Base-by-base conservation (phyloP, 2,888 invertebrate species). In the Ichneumon xanthorius region DNA sequence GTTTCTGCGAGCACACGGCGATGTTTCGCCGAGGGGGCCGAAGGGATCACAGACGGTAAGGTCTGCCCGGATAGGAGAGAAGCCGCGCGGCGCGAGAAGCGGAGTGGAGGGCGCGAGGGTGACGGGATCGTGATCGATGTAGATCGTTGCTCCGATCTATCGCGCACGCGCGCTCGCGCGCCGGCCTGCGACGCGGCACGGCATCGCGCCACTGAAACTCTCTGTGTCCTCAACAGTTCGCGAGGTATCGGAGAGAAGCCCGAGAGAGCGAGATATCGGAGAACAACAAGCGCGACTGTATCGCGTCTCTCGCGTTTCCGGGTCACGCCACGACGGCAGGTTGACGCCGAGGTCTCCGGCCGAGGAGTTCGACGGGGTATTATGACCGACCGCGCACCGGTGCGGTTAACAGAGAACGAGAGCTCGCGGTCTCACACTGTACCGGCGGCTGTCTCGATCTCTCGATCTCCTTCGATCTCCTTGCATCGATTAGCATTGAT, bases 91-190 rank as follows among this genome's bases (percentile, higher is more conserved):
- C 37, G 45, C 61, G 67, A 73, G 73, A 4, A 67, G 22, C 22
- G 48, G 53, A 72, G 65, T 37, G 71, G 50, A 37, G 71, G 40
- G 72, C 45, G 65, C 53, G 67, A 40, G 70, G 50, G 63, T 91
- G 92, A 91, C 88, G 91, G 89, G 92, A 92, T 93, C 92, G 92
- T 92, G 93, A 93, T 92, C 92, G 92, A 93, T 93, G 91, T 90
- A 92, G 92, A 93, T 92, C 92, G 88, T 89, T 91, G 88, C 87
- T 89, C 88, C 90, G 89, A 89, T 92, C 90, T 90, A 90, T 91
- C 87, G 86, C 84, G 61, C 61, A 26, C 30, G 61, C 61, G 61
- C 61, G 61, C 61, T 22, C 9, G 16, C 75, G 89, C 88, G 85
- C 90, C 89, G 33, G 55, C 90, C 89, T 55, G 55, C 72, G 73